Conservation (phyloP, 2,888 invertebrate genomes). For the Orchestes rusci region DNA sequence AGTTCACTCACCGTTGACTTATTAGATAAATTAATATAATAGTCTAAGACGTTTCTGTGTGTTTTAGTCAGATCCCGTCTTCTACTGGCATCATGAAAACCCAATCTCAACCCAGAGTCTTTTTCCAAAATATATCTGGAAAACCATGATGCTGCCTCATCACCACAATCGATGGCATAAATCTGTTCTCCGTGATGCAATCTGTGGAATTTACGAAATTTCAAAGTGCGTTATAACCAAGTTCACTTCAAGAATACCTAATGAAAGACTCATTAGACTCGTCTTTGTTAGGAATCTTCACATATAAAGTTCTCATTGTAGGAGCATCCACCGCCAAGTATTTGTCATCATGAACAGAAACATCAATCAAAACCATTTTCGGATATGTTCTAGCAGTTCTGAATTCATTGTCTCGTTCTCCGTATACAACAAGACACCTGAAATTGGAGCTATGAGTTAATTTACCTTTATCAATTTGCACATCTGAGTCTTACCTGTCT, state of each 20-base stretch:
- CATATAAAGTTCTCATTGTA: constrained; percentile 43
- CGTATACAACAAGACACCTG: constrained; percentile 44
- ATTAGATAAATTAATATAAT: constrained; percentile 35
- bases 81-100: constrained; percentile 36
- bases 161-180: constrained; percentile 55
- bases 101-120: constrained; percentile 37
- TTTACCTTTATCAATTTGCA: neutral
- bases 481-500: constrained; percentile 33
- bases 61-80: constrained; percentile 32
- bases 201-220: constrained; percentile 23
- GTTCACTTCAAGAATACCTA: too few species aligned
- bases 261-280: constrained; percentile 28
- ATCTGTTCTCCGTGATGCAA: constrained; percentile 39
- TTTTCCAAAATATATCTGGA: constrained; percentile 42
- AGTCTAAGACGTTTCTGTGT: constrained; percentile 30
- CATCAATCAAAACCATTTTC: constrained; percentile 44
- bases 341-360: constrained; percentile 40
- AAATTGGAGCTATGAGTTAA: constrained; percentile 21
- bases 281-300: constrained; percentile 39
- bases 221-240: too few species aligned
- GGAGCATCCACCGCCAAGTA: constrained; percentile 44
- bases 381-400: constrained; percentile 45
- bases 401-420: constrained; percentile 41
- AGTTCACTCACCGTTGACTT: constrained; percentile 32
- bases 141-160: constrained; percentile 55